These are phyloP conservation scores for Octopus sinensis DNA, from an alignment of 1,140 invertebrate species.

Conservation along the genomic window DNA sequence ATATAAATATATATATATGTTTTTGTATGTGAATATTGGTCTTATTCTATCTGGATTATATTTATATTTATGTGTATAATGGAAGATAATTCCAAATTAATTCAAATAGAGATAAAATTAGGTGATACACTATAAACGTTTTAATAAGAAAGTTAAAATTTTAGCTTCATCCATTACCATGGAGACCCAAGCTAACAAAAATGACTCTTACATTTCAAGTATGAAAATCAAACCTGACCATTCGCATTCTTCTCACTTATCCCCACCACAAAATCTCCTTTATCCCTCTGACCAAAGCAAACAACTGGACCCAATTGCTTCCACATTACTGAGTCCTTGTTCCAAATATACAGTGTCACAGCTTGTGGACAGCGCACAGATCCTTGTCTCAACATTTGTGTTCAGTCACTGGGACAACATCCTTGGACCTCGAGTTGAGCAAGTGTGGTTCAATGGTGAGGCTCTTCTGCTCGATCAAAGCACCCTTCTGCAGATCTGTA, in stretches of 20 bases:
- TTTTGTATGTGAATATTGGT: too few relatives aligned
- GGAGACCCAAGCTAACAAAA: neutral
- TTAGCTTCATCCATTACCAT: neutral
- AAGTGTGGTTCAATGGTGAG: slow-evolving; percentile 41
- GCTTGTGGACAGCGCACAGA: slow-evolving; percentile 29
- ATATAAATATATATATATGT: too few relatives aligned
- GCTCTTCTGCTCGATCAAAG: slow-evolving; percentile 22
- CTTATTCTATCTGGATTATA: too few relatives aligned
- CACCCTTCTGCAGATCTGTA: slow-evolving; percentile 35
- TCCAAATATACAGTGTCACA: slow-evolving; percentile 33
- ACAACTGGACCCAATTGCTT: neutral
- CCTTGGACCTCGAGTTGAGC: slow-evolving; percentile 42
- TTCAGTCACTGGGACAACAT: slow-evolving; percentile 51
- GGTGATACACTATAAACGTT: too few relatives aligned
- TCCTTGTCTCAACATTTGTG: slow-evolving; percentile 37
- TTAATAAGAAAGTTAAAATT: too few relatives aligned
- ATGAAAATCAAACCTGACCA: neutral
- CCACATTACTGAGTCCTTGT: slow-evolving; percentile 38
- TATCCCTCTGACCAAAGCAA: neutral
- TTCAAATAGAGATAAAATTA: too few relatives aligned
- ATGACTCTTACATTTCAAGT: neutral
- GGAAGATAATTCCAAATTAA: too few relatives aligned
- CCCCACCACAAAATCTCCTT: neutral
- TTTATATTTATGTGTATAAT: too few relatives aligned
- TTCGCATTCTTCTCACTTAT: neutral